Evolutionary conservation across 2,888 invertebrate genomes (phyloP), one percentile per base, ranked within the genome.

Genomic region (Brachyptera putata): DNA sequence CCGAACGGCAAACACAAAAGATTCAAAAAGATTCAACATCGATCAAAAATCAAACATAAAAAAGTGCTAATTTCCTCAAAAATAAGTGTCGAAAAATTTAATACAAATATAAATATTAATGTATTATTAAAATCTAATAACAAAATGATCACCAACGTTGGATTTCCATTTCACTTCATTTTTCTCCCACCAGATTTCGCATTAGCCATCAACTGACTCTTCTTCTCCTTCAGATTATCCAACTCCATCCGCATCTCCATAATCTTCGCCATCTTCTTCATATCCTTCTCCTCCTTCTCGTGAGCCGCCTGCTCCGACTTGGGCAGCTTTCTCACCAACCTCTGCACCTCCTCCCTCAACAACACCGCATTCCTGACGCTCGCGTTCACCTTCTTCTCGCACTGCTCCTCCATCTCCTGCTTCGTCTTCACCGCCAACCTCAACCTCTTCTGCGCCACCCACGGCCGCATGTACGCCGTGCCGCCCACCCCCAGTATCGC

Each of bases 331-430:
- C 58, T 65, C 1, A 71, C 62, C 36, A 80, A 67, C 48, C 72
- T 69, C 16, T 72, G 68, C 34, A 80, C 75, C 65, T 80, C 77
- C 11, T 75, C 70, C 66, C 76, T 75, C 65, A 80, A 74, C 62
- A 76, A 11, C 21, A 13, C 18, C 11, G 16, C 36, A 13, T 34
- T 36, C 36, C 36, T 53, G 18, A 5, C 34, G 22, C 53, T 21
- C 13, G 9, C 57, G 25, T 57, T 34, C 5, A 62, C 26, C 21
- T 36, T 62, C 9, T 26, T 39, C 34, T 57, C 26, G 68, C 80
- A 84, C 65, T 78, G 75, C 36, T 79, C 77, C 58, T 82, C 79
- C 4, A 86, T 78, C 63, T 84, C 80, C 61, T 84, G 81, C 41
- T 82, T 75, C 22, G 81, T 82, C 57, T 80, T 79, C 1, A 82